Evolutionary conservation across 2,888 invertebrate species (phyloP).

Genomic region (Exocentrus adspersus): DNA sequence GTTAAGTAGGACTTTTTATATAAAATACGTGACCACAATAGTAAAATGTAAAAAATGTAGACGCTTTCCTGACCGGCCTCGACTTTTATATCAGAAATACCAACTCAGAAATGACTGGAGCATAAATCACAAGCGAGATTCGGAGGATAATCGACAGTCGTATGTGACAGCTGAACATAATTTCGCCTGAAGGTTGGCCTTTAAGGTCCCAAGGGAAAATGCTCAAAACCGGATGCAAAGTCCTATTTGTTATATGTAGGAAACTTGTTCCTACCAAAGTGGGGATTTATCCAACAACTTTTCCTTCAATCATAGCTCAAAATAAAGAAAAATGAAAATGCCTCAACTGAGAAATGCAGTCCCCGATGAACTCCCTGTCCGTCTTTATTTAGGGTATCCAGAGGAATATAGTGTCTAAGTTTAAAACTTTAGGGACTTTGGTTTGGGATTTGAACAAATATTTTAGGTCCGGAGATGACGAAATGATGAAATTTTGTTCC

Average conservation of each 20-base stretch:
- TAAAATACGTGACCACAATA: conserved; percentile 52
- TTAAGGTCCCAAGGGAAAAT: conserved; percentile 37
- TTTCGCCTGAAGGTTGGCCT: conserved; percentile 40
- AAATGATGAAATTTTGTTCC: neutral
- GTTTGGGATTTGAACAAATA: conserved; percentile 14
- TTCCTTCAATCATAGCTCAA: conserved; percentile 36
- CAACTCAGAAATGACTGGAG: conserved; percentile 52
- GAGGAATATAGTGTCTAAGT: conserved; percentile 16
- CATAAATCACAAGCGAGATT: conserved; percentile 55
- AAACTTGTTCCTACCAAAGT: conserved; percentile 41
- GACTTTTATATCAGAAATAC: conserved; percentile 51
- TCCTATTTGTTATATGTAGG: conserved; percentile 37
- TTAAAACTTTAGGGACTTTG: conserved; percentile 17
- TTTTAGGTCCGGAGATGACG: conserved; percentile 4
- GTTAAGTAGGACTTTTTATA: conserved; percentile 52
- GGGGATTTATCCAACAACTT: conserved; percentile 44
- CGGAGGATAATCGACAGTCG: conserved; percentile 58
- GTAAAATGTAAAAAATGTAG: conserved; percentile 51
- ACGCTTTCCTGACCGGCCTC: conserved; percentile 38
- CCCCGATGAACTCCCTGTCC: conserved; percentile 20
- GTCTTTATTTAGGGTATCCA: conserved; percentile 19
- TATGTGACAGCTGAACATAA: conserved; percentile 58
- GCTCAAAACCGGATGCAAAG: conserved; percentile 43
- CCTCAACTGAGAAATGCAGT: conserved; percentile 16
- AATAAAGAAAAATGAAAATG: conserved; percentile 34